Percentiles rank a stretch among this genome's conserved stretches.
Conservation (phyloP, 53 echinoderm and acorn worm genomes). For the Henricia sp. region DNA sequence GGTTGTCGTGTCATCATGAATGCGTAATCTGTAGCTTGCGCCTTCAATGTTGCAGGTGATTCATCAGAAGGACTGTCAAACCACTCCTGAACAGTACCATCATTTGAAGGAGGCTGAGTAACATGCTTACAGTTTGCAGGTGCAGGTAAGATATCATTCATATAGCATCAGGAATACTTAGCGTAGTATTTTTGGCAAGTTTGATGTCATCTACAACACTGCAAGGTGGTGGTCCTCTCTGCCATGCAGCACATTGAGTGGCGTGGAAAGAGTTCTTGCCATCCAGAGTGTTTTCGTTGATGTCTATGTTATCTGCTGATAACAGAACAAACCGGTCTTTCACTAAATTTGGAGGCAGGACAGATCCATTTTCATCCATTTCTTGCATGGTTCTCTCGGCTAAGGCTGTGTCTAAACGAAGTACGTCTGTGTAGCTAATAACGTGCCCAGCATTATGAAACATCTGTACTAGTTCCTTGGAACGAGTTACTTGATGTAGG, state of each 20-base stretch:
- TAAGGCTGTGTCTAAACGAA: slow-evolving; percentile 15
- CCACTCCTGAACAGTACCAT: no score
- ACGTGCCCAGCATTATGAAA: slow-evolving; percentile 51
- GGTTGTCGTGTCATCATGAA: slow-evolving; percentile 2
- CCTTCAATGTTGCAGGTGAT: not conserved
- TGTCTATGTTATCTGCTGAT: slow-evolving; percentile 28
- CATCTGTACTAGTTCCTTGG: slow-evolving; percentile 35
- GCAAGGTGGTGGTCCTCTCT: slow-evolving; percentile 1
- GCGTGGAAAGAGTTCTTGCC: not conserved
- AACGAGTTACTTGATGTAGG: slow-evolving; percentile 59
- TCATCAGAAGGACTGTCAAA: not conserved
- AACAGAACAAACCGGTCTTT: not conserved
- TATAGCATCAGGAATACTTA: not conserved
- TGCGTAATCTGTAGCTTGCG: slow-evolving; percentile 8
- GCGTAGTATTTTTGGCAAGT: no score
- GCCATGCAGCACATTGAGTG: not conserved
- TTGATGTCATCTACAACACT: no score
- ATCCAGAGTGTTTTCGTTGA: not conserved
- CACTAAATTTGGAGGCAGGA: slow-evolving; percentile 13
- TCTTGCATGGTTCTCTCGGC: not conserved
- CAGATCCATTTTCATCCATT: slow-evolving; percentile 12
- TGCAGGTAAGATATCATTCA: slow-evolving; percentile 26
- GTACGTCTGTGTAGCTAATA: not conserved
- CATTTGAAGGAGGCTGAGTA: no score
- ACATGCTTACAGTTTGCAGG: not conserved